phyloP scores from a whole-genome alignment of 1,140 invertebrate species.

The Drosophila kanapiae region DNA sequence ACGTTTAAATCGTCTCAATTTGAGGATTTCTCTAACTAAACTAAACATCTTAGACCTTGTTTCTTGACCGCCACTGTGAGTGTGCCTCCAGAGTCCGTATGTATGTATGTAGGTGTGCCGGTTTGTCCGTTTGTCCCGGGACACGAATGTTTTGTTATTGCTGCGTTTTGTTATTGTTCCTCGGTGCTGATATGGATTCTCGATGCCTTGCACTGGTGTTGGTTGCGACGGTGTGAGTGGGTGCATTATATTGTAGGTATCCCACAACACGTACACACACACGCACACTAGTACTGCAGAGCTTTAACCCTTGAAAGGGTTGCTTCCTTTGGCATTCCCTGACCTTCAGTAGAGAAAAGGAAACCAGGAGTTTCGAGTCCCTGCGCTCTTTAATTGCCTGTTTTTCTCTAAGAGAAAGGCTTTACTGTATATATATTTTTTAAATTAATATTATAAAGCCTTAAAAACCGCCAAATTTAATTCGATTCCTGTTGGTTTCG shows the following conservation, averaged over 20 bases:
- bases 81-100: constrained; percentile 39
- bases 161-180: constrained; percentile 55
- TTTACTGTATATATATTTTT: not conserved
- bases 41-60: not conserved
- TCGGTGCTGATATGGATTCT: constrained; percentile 75
- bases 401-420: not conserved
- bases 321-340: constrained; percentile 30
- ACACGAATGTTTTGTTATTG: constrained; percentile 62
- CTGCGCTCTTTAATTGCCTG: constrained; percentile 23
- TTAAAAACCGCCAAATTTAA: not conserved
- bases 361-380: constrained; percentile 19
- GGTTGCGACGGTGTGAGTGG: constrained; percentile 10
- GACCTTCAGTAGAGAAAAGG: constrained; percentile 35
- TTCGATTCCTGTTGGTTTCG: not conserved
- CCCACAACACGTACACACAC: constrained; percentile 33
- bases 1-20: too few species aligned
- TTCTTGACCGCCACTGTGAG: not conserved
- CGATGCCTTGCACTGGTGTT: constrained; percentile 28
- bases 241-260: constrained; percentile 44
- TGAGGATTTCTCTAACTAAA: too few species aligned
- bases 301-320: constrained; percentile 34
- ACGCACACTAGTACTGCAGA: constrained; percentile 7
- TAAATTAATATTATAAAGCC: not conserved
- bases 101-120: constrained; percentile 39
- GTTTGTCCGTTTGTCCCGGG: constrained; percentile 63